Conservation (phyloP, 2,113 vertebrate species). For the Meles meles region DNA sequence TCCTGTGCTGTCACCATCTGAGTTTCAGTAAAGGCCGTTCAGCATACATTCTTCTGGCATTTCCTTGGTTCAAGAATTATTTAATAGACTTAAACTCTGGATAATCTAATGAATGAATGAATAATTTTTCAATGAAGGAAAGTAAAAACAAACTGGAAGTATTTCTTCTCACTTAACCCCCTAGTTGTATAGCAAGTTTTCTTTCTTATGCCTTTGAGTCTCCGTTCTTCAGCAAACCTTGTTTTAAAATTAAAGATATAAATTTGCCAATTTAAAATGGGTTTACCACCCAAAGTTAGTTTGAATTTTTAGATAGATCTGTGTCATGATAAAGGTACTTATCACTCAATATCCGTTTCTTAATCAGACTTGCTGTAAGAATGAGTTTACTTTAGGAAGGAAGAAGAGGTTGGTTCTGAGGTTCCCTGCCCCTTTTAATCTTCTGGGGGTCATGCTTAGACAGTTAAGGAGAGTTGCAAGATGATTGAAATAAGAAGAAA, state of each 20-base stretch:
- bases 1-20: neutral
- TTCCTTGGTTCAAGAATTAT: conserved; percentile 19
- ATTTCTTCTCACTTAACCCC: neutral
- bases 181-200: neutral
- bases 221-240: neutral
- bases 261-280: neutral
- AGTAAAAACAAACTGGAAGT: neutral
- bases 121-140: neutral
- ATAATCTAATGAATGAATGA: neutral
- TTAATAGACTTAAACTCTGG: neutral
- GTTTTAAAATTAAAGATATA: conserved; percentile 23
- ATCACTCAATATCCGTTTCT: neutral
- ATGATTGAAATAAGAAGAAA: neutral
- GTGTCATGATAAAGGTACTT: neutral
- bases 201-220: neutral
- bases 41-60: neutral
- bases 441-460: neutral
- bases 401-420: neutral
- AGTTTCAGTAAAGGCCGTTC: neutral
- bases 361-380: neutral
- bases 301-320: neutral
- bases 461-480: neutral
- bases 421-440: neutral
- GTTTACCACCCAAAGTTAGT: neutral
- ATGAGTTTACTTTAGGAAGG: neutral